phyloP scores from a whole-genome alignment of 2,113 vertebrate genomes.

The Gadus macrocephalus region DNA sequence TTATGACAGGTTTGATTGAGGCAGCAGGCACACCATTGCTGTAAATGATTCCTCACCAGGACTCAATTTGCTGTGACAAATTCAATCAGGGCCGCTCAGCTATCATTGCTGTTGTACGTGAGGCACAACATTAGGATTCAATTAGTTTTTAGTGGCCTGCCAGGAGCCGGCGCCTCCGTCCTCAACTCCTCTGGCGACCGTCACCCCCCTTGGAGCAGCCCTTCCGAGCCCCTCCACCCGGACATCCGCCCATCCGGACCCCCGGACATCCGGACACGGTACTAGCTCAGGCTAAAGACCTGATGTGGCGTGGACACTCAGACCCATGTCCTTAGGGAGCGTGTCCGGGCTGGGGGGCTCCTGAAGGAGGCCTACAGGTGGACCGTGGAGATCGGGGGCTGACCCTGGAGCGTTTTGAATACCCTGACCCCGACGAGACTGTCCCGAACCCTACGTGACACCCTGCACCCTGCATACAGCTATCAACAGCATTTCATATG shows the following conservation, averaged over 20 bases:
- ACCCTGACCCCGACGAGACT: too few relatives aligned
- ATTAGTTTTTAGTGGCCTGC: conserved; percentile 52
- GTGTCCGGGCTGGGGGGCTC: too few relatives aligned
- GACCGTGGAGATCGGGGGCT: too few relatives aligned
- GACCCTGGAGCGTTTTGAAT: too few relatives aligned
- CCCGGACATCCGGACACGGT: too few relatives aligned
- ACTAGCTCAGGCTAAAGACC: too few relatives aligned
- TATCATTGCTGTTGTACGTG: conserved; percentile 37
- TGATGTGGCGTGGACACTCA: too few relatives aligned
- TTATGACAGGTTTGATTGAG: conserved; percentile 20
- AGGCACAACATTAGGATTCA: conserved; percentile 45
- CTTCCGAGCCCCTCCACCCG: neutral
- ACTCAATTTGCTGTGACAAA: conserved; percentile 63
- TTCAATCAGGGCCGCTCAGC: conserved; percentile 56
- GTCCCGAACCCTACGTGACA: too few relatives aligned
- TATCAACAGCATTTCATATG: too few relatives aligned
- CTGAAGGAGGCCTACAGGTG: too few relatives aligned
- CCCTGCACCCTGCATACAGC: too few relatives aligned
- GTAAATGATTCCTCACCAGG: conserved; percentile 49
- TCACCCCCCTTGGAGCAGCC: neutral
- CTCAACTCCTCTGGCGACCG: conserved; percentile 38
- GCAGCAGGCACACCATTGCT: conserved; percentile 48
- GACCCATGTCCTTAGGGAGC: too few relatives aligned
- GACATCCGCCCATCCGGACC: neutral
- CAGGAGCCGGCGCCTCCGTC: conserved; percentile 33